Percentiles rank a stretch among this genome's conserved stretches.
These are phyloP conservation scores for Sisor rabdophorus DNA, from an alignment of 2,113 vertebrate species.

Conservation along the genomic window DNA sequence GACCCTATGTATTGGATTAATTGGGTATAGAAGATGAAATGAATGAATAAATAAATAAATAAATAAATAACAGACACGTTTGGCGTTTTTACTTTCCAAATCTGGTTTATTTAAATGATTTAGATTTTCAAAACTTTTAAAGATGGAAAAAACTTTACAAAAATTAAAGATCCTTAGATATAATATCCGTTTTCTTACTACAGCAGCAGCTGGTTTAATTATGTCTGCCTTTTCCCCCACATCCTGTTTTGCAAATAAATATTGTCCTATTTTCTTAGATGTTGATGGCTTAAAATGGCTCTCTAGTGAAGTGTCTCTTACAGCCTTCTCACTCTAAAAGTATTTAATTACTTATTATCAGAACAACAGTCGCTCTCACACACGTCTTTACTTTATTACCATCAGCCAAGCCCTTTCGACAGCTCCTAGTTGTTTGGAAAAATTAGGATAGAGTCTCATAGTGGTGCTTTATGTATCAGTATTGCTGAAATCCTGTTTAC, in stretches of 20 bases:
- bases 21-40: no score
- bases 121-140: no score
- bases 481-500: slow-evolving; percentile 36
- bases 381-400: slow-evolving; percentile 32
- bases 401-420: slow-evolving; percentile 30
- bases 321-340: slow-evolving; percentile 33
- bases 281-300: slow-evolving; percentile 44
- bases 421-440: slow-evolving; percentile 21
- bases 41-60: no score
- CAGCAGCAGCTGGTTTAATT: not conserved
- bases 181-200: not conserved
- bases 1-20: no score
- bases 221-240: not conserved
- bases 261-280: slow-evolving; percentile 31
- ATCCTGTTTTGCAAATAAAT: slow-evolving; percentile 22
- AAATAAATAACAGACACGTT: no score
- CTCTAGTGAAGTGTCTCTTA: slow-evolving; percentile 31
- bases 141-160: no score
- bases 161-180: no score
- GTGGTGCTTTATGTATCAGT: slow-evolving; percentile 36
- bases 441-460: slow-evolving; percentile 42
- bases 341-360: slow-evolving; percentile 49
- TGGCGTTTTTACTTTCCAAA: not conserved
- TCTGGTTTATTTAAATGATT: not conserved
- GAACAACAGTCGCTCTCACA: slow-evolving; percentile 21